phyloP scores from a whole-genome alignment of 2,888 invertebrate genomes.

The Nasonia oneida region DNA sequence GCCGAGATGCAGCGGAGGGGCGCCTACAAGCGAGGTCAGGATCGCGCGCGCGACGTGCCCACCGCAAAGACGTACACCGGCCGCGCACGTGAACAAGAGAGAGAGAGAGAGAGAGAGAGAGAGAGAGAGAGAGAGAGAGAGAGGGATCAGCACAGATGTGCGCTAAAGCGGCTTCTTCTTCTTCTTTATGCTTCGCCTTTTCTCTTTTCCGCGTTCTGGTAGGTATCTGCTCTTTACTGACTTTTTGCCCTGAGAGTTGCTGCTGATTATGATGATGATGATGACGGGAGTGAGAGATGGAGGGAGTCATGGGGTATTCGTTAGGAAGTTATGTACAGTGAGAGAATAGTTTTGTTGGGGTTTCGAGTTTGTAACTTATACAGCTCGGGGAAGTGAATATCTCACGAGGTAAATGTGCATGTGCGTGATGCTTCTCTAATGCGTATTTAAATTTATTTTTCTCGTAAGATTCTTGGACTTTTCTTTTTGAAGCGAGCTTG shows the following conservation, averaged over 20 bases:
- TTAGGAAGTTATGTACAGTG: not conserved
- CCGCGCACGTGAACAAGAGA: not conserved
- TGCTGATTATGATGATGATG: not conserved
- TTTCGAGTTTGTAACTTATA: not conserved
- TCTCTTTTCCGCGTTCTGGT: not conserved
- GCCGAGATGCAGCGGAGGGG: conserved; percentile 14
- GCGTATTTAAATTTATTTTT: too few species aligned
- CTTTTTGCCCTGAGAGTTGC: not conserved
- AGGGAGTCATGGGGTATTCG: conserved; percentile 10
- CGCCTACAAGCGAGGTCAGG: conserved; percentile 22
- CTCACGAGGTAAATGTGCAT: not conserved
- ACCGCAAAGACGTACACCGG: not conserved
- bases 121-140: not conserved
- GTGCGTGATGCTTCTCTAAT: not conserved
- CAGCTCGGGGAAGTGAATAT: not conserved
- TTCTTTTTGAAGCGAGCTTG: too few species aligned
- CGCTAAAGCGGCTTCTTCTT: conserved; percentile 22
- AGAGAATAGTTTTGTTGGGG: not conserved
- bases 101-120: not conserved
- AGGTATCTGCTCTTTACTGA: not conserved
- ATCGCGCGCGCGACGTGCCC: conserved; percentile 7
- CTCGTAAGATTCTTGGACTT: too few species aligned
- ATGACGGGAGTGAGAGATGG: not conserved
- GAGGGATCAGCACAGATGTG: not conserved
- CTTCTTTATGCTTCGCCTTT: not conserved